These are phyloP conservation scores for Steinernema khuongi DNA, from an alignment of 1,140 invertebrate genomes.

Conservation along the genomic window DNA sequence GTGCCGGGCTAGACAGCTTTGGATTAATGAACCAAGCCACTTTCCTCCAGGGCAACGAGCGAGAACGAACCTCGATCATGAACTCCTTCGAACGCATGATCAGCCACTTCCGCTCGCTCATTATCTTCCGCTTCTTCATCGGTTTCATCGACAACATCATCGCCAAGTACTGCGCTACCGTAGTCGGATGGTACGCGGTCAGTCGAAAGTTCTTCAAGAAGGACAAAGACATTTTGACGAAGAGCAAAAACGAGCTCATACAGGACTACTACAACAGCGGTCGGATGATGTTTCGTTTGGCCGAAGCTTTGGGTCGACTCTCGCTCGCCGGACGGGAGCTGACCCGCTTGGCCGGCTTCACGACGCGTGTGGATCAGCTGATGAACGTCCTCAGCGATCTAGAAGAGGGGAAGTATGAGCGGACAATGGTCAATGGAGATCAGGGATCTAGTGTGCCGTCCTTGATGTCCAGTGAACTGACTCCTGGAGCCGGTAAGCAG, in stretches of 20 bases:
- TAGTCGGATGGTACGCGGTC: slow-evolving; percentile 88
- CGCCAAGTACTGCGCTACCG: slow-evolving; percentile 89
- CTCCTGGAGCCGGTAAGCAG: slow-evolving; percentile 30
- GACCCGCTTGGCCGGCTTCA: slow-evolving; percentile 85
- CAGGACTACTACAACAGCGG: slow-evolving; percentile 87
- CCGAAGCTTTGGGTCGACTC: slow-evolving; percentile 87
- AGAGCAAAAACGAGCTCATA: slow-evolving; percentile 54
- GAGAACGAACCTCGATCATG: slow-evolving; percentile 80
- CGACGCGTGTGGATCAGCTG: slow-evolving; percentile 82
- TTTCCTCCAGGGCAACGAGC: slow-evolving; percentile 70
- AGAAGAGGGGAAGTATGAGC: slow-evolving; percentile 75
- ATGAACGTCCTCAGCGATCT: slow-evolving; percentile 77
- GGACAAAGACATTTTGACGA: slow-evolving; percentile 55
- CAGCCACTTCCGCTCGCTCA: slow-evolving; percentile 77
- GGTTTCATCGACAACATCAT: slow-evolving; percentile 91
- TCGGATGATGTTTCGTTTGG: slow-evolving; percentile 89
- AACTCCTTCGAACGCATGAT: slow-evolving; percentile 83
- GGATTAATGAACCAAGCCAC: slow-evolving; percentile 10
- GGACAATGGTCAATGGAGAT: slow-evolving; percentile 74
- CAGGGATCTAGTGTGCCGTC: slow-evolving; percentile 15
- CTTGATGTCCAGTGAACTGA: slow-evolving; percentile 20
- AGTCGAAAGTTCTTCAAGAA: slow-evolving; percentile 81
- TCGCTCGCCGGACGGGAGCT: slow-evolving; percentile 87
- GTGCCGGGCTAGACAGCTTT: slow-evolving; percentile 1
- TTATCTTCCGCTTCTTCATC: slow-evolving; percentile 84